phyloP scores from a whole-genome alignment of 2,888 invertebrate species.

The Bedellia somnulentella region DNA sequence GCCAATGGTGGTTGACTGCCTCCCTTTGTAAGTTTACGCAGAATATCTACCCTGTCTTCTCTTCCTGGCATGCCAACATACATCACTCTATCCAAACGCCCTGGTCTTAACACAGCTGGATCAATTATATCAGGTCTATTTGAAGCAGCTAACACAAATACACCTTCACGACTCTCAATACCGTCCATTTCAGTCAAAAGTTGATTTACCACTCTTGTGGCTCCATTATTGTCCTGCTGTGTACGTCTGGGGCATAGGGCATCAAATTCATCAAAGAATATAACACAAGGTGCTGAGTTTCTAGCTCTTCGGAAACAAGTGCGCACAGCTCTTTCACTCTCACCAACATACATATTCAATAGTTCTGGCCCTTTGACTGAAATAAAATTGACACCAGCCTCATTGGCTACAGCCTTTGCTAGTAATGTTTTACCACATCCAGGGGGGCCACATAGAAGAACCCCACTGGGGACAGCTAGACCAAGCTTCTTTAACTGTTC shows the following conservation, averaged over 20 bases:
- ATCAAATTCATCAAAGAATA: constrained; percentile 98
- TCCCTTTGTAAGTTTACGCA: constrained; percentile 86
- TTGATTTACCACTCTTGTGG: constrained; percentile 92
- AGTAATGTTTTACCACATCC: constrained; percentile 95
- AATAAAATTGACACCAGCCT: constrained; percentile 97
- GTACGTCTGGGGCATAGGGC: constrained; percentile 90
- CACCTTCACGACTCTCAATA: constrained; percentile 85
- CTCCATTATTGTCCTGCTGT: constrained; percentile 70
- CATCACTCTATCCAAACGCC: constrained; percentile 86
- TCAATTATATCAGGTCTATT: constrained; percentile 97
- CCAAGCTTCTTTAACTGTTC: constrained; percentile 79
- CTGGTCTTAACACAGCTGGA: constrained; percentile 86
- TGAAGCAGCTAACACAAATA: constrained; percentile 94
- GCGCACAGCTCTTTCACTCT: constrained; percentile 96
- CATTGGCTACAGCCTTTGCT: constrained; percentile 98
- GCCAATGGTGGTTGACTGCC: constrained; percentile 78
- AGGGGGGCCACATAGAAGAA: constrained; percentile 94
- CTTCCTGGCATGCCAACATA: constrained; percentile 86
- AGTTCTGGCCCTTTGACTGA: constrained; percentile 98
- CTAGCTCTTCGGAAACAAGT: constrained; percentile 92
- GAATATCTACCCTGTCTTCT: constrained; percentile 82
- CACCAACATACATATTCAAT: constrained; percentile 98
- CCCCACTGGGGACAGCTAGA: constrained; percentile 81
- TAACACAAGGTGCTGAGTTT: constrained; percentile 95
- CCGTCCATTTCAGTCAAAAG: constrained; percentile 99